Conservation (phyloP, 1,140 invertebrate genomes). For the Temnothorax longispinosus region DNA sequence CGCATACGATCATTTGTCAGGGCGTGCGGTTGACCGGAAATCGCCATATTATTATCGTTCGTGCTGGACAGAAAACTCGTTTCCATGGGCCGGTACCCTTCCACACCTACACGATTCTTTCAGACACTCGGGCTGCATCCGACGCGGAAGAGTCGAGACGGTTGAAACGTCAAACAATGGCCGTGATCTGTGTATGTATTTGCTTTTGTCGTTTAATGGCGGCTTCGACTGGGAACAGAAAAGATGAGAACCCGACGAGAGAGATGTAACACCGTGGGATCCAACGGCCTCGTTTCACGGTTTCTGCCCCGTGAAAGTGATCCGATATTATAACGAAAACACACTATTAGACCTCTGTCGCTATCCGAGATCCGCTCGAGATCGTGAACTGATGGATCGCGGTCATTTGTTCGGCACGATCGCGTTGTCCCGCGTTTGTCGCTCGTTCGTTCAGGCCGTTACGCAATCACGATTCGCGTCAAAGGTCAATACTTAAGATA, state of each 20-base stretch:
- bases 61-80: constrained; percentile 43
- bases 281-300: constrained; percentile 76
- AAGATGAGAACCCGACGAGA: constrained; percentile 5
- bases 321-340: constrained; percentile 74
- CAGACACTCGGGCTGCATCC: neutral
- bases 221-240: constrained; percentile 20
- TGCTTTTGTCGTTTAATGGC: constrained; percentile 57
- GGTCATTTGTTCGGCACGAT: constrained; percentile 81
- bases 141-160: constrained; percentile 45
- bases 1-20: constrained; percentile 11
- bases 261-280: constrained; percentile 80
- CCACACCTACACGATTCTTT: constrained; percentile 39
- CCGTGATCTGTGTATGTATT: constrained; percentile 28
- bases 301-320: constrained; percentile 83
- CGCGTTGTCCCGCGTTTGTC: constrained; percentile 75
- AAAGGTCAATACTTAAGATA: constrained; percentile 58
- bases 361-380: constrained; percentile 64
- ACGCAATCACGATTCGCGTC: constrained; percentile 56
- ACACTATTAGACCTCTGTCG: constrained; percentile 52
- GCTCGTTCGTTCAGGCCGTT: constrained; percentile 51
- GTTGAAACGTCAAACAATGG: constrained; percentile 62
- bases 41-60: neutral
- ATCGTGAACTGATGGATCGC: constrained; percentile 81
- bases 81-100: constrained; percentile 53
- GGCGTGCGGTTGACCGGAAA: constrained; percentile 26